Base-by-base conservation (phyloP, 2,888 invertebrate species). In the Halictus ligatus region DNA sequence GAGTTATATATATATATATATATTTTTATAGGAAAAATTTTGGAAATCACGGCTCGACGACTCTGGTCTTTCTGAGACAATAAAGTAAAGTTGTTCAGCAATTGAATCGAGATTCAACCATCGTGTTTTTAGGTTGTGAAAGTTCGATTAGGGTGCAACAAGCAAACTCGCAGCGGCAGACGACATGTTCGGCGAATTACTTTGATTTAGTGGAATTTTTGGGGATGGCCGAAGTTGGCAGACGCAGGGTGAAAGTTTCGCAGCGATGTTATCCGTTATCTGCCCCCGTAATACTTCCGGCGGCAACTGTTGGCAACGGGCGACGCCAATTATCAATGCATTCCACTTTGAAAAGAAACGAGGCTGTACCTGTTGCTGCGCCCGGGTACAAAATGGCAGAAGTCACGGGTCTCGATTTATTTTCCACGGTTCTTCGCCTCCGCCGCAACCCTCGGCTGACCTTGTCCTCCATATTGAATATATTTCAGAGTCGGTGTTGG, bases 331-430 rank as follows among this genome's bases (percentile, higher is more conserved):
- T 85, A 86, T 75, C 86, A 85, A 76, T 43, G 78, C 74, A 29
- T 40, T 58, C 35, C 48, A 46, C 46, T 78, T 50, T 78, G 54
- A 35, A 73, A 78, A 73, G 85, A 75, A 85, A 78, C 78, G 25
- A 12, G 75, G 67, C 21, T 69, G 50, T 67, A 85, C 85, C 81
- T 85, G 85, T 86, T 85, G 86, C 85, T 85, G 58, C 43, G 18
- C 13, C 7, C 40, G 40, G n/a, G 29, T 25, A 10, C 75, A 58
- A 72, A 84, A 81, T 64, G 69, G 29, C 78, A 75, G 78, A 73
- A 71, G 84, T 80, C 81, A 48, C 35, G 58, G 10, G 15, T 8
- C 48, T 76, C 78, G 72, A 46, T 73, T 86, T 54, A 48, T 54
- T 72, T 73, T 50, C 46, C 64, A 29, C 40, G 35, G 46, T 50